phyloP scores from a whole-genome alignment of 2,113 vertebrate genomes.

The Nanorana parkeri region DNA sequence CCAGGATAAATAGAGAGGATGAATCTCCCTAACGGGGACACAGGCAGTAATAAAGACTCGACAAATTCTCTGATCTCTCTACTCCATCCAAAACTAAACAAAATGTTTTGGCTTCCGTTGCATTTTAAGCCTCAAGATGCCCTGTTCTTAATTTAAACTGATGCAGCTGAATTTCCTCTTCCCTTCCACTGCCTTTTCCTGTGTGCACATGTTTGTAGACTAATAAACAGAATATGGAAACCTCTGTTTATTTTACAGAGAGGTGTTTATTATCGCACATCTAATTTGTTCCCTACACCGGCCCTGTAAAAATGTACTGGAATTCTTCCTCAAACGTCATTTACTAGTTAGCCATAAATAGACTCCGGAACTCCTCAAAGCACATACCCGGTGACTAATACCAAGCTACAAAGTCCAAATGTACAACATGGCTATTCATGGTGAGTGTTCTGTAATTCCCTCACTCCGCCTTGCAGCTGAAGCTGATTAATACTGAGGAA shows the following conservation, averaged over 20 bases:
- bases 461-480: background rate
- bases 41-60: no score
- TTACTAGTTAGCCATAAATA: slow-evolving; percentile 6
- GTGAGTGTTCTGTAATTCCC: slow-evolving; percentile 9
- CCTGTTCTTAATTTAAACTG: no score
- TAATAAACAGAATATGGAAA: background rate
- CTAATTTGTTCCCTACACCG: background rate
- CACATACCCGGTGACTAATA: slow-evolving; percentile 31
- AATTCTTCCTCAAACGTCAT: slow-evolving; percentile 2
- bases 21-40: no score
- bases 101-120: no score
- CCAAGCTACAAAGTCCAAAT: slow-evolving; percentile 31
- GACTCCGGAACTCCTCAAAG: background rate
- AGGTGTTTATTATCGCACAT: no score
- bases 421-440: slow-evolving; percentile 36
- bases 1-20: no score
- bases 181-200: background rate
- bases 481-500: slow-evolving; percentile 4
- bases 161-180: background rate
- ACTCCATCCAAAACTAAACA: no score
- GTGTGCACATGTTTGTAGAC: background rate
- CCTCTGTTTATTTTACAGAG: background rate
- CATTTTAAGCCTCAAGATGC: no score
- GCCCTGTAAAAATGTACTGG: background rate
- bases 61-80: no score